These are phyloP conservation scores for Pyrocoelia pectoralis DNA, from an alignment of 2,888 invertebrate species.

Conservation along the genomic window DNA sequence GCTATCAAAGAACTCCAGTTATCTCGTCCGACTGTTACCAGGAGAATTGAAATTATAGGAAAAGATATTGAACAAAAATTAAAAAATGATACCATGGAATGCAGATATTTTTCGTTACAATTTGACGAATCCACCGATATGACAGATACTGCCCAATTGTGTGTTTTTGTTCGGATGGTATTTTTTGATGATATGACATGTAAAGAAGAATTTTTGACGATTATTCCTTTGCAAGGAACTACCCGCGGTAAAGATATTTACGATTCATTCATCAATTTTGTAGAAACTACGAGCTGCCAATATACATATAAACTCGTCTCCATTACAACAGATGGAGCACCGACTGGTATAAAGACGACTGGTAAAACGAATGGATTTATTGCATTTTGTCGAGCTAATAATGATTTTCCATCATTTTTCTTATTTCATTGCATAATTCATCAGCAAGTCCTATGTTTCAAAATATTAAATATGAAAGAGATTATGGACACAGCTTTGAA, in stretches of 20 bases:
- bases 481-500: constrained; percentile 21
- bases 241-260: constrained; percentile 41
- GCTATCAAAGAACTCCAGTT: constrained; percentile 32
- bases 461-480: constrained; percentile 24
- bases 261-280: constrained; percentile 37
- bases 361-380: constrained; percentile 39
- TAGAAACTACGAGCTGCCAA: constrained; percentile 24
- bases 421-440: constrained; percentile 37
- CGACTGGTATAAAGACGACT: constrained; percentile 37
- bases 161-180: constrained; percentile 39
- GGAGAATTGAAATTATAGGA: constrained; percentile 29
- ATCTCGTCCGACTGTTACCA: constrained; percentile 30
- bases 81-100: constrained; percentile 31
- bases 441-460: constrained; percentile 36
- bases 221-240: constrained; percentile 38
- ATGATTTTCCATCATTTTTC: constrained; percentile 34
- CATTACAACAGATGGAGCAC: constrained; percentile 42
- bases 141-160: constrained; percentile 39
- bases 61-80: constrained; percentile 25
- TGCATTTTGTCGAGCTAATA: constrained; percentile 31
- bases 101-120: constrained; percentile 35
- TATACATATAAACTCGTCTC: constrained; percentile 36
- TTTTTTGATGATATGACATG: constrained; percentile 34
- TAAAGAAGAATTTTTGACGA: constrained; percentile 39
- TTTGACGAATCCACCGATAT: constrained; percentile 43